These are phyloP conservation scores for Ceratothoa steindachneri DNA, from an alignment of 2,888 invertebrate genomes.

Conservation along the genomic window DNA sequence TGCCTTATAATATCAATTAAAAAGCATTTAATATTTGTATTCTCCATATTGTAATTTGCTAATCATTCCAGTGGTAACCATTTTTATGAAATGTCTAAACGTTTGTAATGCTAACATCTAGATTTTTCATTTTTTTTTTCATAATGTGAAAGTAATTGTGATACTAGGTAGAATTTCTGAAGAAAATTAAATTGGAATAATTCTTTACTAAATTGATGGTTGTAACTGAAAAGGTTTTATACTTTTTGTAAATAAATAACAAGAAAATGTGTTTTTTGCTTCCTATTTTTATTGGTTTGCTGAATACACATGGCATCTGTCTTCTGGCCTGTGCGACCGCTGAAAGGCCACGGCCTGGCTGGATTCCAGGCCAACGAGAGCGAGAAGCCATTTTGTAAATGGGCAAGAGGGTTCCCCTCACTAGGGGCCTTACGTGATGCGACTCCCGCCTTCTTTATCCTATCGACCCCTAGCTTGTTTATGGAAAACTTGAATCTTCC, in stretches of 20 bases:
- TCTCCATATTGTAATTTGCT: not conserved
- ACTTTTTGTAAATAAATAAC: slow-evolving; percentile 10
- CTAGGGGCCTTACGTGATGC: too few relatives aligned
- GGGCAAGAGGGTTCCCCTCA: too few relatives aligned
- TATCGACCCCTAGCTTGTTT: too few relatives aligned
- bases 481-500: too few relatives aligned
- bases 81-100: not conserved
- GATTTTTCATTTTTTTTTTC: not conserved
- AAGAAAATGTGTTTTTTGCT: not conserved
- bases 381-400: too few relatives aligned
- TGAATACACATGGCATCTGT: too few relatives aligned
- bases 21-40: not conserved
- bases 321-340: too few relatives aligned
- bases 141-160: not conserved
- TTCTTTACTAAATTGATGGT: not conserved
- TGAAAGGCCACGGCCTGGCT: too few relatives aligned
- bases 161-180: not conserved
- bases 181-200: not conserved
- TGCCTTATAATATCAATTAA: not conserved
- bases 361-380: too few relatives aligned
- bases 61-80: not conserved
- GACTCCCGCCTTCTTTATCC: too few relatives aligned
- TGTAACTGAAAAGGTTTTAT: not conserved
- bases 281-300: too few relatives aligned
- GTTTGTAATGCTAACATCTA: not conserved